Evolutionary conservation across 1,140 invertebrate species (phyloP), one percentile per base, ranked within the genome.

Genomic region (Lethocerus indicus): DNA sequence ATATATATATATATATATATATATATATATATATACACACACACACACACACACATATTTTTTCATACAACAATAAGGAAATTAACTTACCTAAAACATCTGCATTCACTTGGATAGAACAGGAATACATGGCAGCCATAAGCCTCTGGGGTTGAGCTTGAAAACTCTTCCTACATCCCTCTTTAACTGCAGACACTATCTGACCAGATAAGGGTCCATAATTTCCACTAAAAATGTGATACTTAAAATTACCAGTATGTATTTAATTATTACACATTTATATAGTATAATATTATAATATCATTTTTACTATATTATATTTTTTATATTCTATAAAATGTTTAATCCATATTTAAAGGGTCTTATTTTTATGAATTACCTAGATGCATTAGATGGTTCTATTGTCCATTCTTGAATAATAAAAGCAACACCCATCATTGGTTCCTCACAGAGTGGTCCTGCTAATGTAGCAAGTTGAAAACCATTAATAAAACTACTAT

Each of bases 41-140:
- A n/a, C n/a, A n/a, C n/a, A n/a, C n/a, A n/a, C n/a, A n/a, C n/a
- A n/a, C n/a, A n/a, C n/a, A n/a, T n/a, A 32, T 41, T 7, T 9
- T 41, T 14, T 41, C 39, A 20, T 9, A 14, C 7, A 18, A 20
- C 7, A 41, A 44, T 24, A 44, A 45, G 16, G 24, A 43, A 49
- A 27, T 7, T 41, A 7, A 77, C 83, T 82, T 66, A 87, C 90
- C 93, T 59, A 98, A 71, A 55, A 92, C 87, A 67, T 93, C 88
- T 2, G 86, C 81, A 56, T 87, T 90, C 12, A 91, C 90, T 59
- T 88, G 76, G 52, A 98, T 91, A 57, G 78, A 83, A 66, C 92
- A 97, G 28, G 78, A 85, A 63, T 96, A 98, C 90, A 98, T 97
- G 1, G 95, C 92, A 12, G 85, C 86, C 69, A 97, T 88, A 3